Evolutionary conservation across 2,888 invertebrate genomes (phyloP).

Genomic region (Brachynemurus nebulosus): DNA sequence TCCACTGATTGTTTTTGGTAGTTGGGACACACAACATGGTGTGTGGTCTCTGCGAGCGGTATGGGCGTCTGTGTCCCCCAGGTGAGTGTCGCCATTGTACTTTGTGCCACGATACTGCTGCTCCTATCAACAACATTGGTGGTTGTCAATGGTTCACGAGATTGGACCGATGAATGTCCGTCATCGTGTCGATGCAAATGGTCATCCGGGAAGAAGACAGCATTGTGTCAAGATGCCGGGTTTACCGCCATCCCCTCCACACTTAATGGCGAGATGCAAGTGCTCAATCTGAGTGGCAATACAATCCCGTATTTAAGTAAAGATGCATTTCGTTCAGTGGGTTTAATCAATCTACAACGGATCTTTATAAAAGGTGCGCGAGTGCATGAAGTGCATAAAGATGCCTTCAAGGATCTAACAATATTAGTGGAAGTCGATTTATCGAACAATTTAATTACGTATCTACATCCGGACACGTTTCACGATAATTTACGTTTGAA

Average conservation of each 20-base stretch:
- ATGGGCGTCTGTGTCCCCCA: conserved; percentile 1
- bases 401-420: conserved; percentile 74
- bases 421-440: conserved; percentile 80
- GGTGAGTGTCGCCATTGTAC: conserved; percentile 1
- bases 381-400: conserved; percentile 59
- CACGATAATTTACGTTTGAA: conserved; percentile 70
- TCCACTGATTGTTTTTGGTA: background rate
- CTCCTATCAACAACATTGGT: background rate
- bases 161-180: conserved; percentile 84
- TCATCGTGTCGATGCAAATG: conserved; percentile 81
- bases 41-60: background rate
- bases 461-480: conserved; percentile 65
- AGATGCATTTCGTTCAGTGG: conserved; percentile 65
- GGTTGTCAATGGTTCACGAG: conserved; percentile 41
- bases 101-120: too few relatives aligned
- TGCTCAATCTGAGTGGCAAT: conserved; percentile 72
- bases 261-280: conserved; percentile 65
- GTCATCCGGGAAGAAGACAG: conserved; percentile 83
- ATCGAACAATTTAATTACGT: conserved; percentile 64
- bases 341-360: conserved; percentile 71
- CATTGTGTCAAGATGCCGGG: conserved; percentile 68
- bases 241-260: conserved; percentile 62
- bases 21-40: conserved; percentile 2
- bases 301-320: conserved; percentile 58
- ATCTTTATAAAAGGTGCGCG: conserved; percentile 65